phyloP scores from a whole-genome alignment of 2,113 vertebrate species.

The Charadrius vociferus region DNA sequence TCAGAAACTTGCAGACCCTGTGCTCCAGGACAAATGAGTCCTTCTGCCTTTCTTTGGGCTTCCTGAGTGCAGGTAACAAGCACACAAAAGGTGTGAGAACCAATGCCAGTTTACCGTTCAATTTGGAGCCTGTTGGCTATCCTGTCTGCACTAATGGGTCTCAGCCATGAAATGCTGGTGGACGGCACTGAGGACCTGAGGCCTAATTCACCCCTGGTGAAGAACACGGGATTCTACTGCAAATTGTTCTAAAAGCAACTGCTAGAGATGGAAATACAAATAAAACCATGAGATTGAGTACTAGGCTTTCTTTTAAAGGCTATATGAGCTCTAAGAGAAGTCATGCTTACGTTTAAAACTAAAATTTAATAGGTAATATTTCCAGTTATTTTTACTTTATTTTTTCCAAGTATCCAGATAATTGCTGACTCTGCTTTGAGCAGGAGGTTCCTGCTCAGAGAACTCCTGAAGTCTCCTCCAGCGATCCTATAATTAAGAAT shows the following conservation, averaged over 20 bases:
- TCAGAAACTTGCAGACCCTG: neutral
- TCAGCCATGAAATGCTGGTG: no score
- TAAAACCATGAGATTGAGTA: neutral
- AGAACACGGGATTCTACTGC: no score
- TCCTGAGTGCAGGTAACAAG: neutral
- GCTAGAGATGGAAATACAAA: neutral
- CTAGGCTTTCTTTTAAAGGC: neutral
- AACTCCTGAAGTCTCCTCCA: neutral
- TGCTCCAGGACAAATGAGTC: neutral
- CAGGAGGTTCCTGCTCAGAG: neutral
- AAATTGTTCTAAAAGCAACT: neutral
- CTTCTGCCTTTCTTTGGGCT: neutral
- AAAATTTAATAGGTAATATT: neutral
- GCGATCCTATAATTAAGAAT: neutral
- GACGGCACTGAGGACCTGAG: no score
- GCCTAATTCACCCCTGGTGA: no score
- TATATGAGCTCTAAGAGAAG: neutral
- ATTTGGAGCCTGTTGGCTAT: neutral
- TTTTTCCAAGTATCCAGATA: neutral
- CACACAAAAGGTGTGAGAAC: neutral
- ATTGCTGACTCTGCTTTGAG: neutral
- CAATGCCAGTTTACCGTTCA: neutral
- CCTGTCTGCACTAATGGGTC: neutral
- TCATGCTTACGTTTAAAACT: neutral
- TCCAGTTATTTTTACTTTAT: neutral